phyloP scores from a whole-genome alignment of 2,888 invertebrate species.

The Heliconius hortense region DNA sequence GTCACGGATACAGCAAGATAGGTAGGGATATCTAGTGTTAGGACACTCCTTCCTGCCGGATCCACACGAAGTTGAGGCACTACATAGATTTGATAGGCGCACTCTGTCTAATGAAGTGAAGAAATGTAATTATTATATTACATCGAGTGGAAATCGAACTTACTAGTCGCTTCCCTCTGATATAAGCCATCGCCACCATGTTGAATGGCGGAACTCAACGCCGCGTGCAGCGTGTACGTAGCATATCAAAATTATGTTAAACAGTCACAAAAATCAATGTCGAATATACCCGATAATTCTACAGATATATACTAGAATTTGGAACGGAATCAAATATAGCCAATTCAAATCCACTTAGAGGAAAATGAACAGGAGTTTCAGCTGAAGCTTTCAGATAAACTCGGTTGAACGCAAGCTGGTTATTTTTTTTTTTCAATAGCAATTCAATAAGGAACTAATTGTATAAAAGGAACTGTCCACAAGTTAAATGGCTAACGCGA shows the following conservation, averaged over 20 bases:
- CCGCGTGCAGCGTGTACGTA: neutral
- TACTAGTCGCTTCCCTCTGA: too few species aligned
- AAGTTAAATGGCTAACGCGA: constrained; percentile 71
- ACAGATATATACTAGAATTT: neutral
- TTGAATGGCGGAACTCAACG: too few species aligned
- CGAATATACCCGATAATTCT: neutral
- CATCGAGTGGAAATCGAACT: too few species aligned
- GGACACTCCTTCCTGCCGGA: too few species aligned
- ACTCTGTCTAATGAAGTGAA: too few species aligned
- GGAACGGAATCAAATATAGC: constrained; percentile 20
- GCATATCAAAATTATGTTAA: neutral
- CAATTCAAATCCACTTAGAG: constrained; percentile 37
- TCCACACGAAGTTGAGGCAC: neutral
- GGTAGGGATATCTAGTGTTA: too few species aligned
- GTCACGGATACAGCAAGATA: too few species aligned
- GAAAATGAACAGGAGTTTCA: constrained; percentile 42
- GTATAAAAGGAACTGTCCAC: constrained; percentile 70
- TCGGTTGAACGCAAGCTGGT: constrained; percentile 46
- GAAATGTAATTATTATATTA: too few species aligned
- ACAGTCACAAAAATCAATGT: neutral
- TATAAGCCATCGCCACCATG: too few species aligned
- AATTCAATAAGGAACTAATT: constrained; percentile 69
- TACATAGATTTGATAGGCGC: neutral
- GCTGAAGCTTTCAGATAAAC: constrained; percentile 44
- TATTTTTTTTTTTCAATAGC: constrained; percentile 45